Evolutionary conservation across 2,888 invertebrate species (phyloP).

Genomic region (Drosophila lacicola): DNA sequence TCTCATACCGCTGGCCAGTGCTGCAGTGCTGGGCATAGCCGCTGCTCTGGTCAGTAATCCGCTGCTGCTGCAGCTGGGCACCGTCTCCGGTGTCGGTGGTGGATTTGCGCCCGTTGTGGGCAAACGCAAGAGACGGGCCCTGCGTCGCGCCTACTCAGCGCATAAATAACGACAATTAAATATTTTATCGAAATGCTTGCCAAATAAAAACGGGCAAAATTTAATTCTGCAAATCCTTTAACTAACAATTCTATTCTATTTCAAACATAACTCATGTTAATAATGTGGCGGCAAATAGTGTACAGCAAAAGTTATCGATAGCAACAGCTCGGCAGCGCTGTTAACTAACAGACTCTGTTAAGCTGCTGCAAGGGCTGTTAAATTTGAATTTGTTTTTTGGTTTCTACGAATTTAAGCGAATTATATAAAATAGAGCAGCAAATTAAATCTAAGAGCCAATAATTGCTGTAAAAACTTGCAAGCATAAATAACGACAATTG

Average conservation of each 20-base stretch:
- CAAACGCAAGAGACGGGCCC: slow-evolving; percentile 76
- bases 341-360: slow-evolving; percentile 31
- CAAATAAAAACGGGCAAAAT: slow-evolving; percentile 22
- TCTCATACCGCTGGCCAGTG: slow-evolving; percentile 91
- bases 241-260: not conserved
- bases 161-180: slow-evolving; percentile 21
- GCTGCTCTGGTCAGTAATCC: slow-evolving; percentile 92
- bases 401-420: not conserved
- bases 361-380: slow-evolving; percentile 4
- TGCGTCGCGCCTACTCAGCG: slow-evolving; percentile 32
- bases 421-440: not conserved
- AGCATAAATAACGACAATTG: slow-evolving; percentile 20
- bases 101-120: slow-evolving; percentile 85
- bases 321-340: not conserved
- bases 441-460: too few relatives aligned
- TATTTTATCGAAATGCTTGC: slow-evolving; percentile 10
- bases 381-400: slow-evolving; percentile 4
- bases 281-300: slow-evolving; percentile 16
- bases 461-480: too few relatives aligned
- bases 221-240: not conserved
- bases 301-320: slow-evolving; percentile 22
- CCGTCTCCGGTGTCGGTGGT: slow-evolving; percentile 87
- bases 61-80: slow-evolving; percentile 91
- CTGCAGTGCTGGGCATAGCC: slow-evolving; percentile 92
- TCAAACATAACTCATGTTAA: not conserved